Evolutionary conservation across 2,113 vertebrate genomes (phyloP), one percentile per base, ranked within the genome.

Genomic region (Seriola rivoliana): DNA sequence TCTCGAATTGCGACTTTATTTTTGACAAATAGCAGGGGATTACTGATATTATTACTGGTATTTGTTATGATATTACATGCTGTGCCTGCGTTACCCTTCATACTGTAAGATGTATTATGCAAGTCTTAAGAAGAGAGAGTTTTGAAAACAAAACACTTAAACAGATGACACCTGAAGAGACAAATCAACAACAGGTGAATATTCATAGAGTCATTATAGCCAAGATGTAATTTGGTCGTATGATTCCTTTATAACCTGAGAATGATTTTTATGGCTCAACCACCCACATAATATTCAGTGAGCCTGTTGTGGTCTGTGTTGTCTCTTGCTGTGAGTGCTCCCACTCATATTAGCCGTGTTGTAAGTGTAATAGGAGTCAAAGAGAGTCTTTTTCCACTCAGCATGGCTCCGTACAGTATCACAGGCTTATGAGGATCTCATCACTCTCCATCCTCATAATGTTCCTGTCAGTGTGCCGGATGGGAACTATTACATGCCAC

Each of bases 371-470:
- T 62, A 54, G 80, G 82, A 90, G 88, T 89, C 85, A 86, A 64
- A 87, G 75, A 78, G 81, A 71, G 50, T 80, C 48, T 78, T 78
- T 87, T 88, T 80, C 82, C 80, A 67, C 86, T 82, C 85, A 87
- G 89, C 71, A 40, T 69, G 75, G 78, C 78, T 79, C 81, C 79
- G 54, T 71, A 54, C 67, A 63, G 75, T 67, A 78, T 70, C 75
- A 46, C 25, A 84, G 36, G 54, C 85, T 82, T 70, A 78, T 68
- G 78, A 85, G 71, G 71, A 85, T 29, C 73, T 87, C 87, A 92
- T 94, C 81, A 91, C 82, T 94, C 86, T 92, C 86, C 80, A 85
- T 94, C 85, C 85, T 90, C 79, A 59, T 94, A 92, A 94, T 93
- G 86, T 80, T 59, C 71, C 66, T 85, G 85, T 86, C 89, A 90